phyloP scores from a whole-genome alignment of 1,140 invertebrate genomes.

The Trichonephila clavata region DNA sequence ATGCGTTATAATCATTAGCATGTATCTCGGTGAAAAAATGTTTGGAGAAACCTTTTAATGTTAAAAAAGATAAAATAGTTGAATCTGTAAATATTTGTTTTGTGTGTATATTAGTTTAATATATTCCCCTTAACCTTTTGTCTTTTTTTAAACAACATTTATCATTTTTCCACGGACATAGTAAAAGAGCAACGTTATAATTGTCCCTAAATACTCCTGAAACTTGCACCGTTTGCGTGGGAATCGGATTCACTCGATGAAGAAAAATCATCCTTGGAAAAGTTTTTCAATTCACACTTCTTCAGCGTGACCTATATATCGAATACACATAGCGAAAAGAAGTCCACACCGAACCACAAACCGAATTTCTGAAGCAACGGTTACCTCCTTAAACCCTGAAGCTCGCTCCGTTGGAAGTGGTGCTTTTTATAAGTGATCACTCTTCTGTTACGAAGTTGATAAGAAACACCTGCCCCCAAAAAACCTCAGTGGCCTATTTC shows the following conservation, averaged over 20 bases:
- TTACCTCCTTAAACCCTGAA: slow-evolving; percentile 33
- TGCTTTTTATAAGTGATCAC: slow-evolving; percentile 58
- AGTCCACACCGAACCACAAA: neutral
- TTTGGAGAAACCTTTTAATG: no score
- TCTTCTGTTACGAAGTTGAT: slow-evolving; percentile 50
- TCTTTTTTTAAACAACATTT: no score
- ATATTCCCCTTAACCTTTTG: no score
- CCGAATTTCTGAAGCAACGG: slow-evolving; percentile 5
- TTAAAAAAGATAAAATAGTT: no score
- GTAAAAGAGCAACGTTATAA: no score
- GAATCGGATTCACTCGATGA: neutral
- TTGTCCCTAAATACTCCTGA: no score
- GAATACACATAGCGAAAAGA: slow-evolving; percentile 15
- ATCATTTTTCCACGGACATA: no score
- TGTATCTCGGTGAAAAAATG: no score
- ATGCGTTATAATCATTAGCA: no score
- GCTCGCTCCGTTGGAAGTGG: slow-evolving; percentile 26
- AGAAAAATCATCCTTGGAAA: neutral
- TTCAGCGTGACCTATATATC: slow-evolving; percentile 42
- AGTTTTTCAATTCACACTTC: neutral
- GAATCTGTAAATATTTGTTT: no score
- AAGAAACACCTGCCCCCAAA: slow-evolving; percentile 61
- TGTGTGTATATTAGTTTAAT: no score
- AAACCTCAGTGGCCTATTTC: slow-evolving; percentile 69
- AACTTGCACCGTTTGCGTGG: neutral